Evolutionary conservation across 2,113 vertebrate species (phyloP).

Genomic region (Opisthocomus hoazin): DNA sequence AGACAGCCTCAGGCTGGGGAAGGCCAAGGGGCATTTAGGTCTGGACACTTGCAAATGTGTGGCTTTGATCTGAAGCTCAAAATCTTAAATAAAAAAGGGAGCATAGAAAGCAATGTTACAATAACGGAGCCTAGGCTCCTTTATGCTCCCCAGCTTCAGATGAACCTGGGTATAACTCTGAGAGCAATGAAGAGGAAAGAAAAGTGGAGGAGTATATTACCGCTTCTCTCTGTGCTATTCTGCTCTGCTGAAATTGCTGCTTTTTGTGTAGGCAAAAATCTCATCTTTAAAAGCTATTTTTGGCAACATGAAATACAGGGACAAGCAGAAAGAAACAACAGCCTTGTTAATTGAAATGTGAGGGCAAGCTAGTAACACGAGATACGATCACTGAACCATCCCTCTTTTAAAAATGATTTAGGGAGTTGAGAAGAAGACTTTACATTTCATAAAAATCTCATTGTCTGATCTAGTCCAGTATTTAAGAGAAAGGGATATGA

Average conservation of each 20-base stretch:
- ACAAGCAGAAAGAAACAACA: not conserved
- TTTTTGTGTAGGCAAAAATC: not conserved
- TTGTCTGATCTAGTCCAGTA: constrained; percentile 4
- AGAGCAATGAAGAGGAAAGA: not conserved
- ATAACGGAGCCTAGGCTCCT: not conserved
- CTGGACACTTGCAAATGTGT: constrained; percentile 26
- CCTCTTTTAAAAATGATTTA: not conserved
- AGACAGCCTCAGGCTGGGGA: not conserved
- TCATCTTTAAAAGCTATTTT: not conserved
- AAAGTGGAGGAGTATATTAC: not conserved
- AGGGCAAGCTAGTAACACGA: not conserved
- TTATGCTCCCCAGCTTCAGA: not conserved
- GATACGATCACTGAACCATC: not conserved
- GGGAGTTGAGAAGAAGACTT: constrained; percentile 12
- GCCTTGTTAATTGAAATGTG: not conserved
- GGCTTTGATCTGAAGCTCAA: constrained; percentile 61
- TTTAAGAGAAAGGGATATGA: constrained; percentile 29
- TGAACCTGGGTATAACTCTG: not conserved
- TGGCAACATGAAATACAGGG: not conserved
- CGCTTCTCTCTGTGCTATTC: not conserved
- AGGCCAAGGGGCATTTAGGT: not conserved
- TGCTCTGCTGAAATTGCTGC: not conserved
- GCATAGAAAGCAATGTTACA: not conserved
- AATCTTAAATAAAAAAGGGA: not conserved
- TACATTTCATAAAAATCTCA: constrained; percentile 28